Conservation (phyloP, 1,140 invertebrate genomes). For the Hypsibius dujardini region DNA sequence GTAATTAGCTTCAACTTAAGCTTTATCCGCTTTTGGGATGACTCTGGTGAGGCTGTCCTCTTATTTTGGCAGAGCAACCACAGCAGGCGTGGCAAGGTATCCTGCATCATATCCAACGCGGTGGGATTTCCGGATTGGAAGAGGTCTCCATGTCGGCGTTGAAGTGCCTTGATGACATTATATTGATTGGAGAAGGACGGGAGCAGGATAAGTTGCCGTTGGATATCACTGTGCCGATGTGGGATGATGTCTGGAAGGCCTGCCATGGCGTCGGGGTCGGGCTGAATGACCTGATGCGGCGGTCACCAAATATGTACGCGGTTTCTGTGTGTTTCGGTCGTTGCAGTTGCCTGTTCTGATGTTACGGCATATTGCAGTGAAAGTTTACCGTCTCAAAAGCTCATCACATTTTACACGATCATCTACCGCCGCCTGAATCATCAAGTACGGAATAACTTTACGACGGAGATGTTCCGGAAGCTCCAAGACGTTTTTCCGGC, state of each 20-base stretch:
- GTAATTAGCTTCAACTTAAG: neutral
- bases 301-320: slow-evolving; percentile 28
- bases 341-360: too few relatives aligned
- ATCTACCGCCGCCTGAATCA: neutral
- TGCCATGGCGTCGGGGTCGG: slow-evolving; percentile 67
- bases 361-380: neutral
- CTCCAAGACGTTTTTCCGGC: neutral
- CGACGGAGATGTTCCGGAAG: neutral
- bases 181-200: slow-evolving; percentile 38
- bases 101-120: slow-evolving; percentile 8
- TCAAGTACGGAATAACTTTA: neutral
- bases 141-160: slow-evolving; percentile 70
- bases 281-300: slow-evolving; percentile 29
- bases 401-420: neutral
- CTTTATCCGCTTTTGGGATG: neutral
- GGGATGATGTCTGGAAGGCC: slow-evolving; percentile 60
- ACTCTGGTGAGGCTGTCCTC: neutral
- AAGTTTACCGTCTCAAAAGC: neutral
- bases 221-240: slow-evolving; percentile 36
- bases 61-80: slow-evolving; percentile 2
- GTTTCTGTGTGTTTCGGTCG: too few relatives aligned
- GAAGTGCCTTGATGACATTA: slow-evolving; percentile 85
- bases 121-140: neutral
- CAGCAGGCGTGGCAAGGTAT: slow-evolving; percentile 6
- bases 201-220: neutral